Percentiles rank a stretch among this genome's conserved stretches.
phyloP scores from a whole-genome alignment of 2,113 vertebrate species.

The Cromileptes altivelis region DNA sequence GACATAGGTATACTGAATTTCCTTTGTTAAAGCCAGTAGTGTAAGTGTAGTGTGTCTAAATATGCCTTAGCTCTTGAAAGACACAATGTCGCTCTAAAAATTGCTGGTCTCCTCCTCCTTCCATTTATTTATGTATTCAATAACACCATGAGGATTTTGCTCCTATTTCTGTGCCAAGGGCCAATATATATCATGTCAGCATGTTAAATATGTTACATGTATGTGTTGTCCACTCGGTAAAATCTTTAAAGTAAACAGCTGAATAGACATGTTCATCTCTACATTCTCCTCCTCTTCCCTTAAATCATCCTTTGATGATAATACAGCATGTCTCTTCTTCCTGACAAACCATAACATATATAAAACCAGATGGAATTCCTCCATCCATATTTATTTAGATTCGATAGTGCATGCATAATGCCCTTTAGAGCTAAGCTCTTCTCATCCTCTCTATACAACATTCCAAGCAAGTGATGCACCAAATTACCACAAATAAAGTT shows the following conservation, averaged over 20 bases:
- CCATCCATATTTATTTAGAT: slow-evolving; percentile 60
- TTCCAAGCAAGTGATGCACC: slow-evolving; percentile 64
- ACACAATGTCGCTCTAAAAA: slow-evolving; percentile 13
- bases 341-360: slow-evolving; percentile 21
- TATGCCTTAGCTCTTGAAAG: slow-evolving; percentile 27
- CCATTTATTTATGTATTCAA: slow-evolving; percentile 26
- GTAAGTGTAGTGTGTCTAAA: slow-evolving; percentile 7
- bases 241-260: slow-evolving; percentile 20
- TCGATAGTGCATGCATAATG: slow-evolving; percentile 28
- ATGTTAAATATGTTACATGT: slow-evolving; percentile 24
- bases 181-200: slow-evolving; percentile 32
- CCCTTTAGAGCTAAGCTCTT: slow-evolving; percentile 29
- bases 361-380: slow-evolving; percentile 59
- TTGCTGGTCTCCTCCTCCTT: background rate
- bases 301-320: slow-evolving; percentile 30
- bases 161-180: slow-evolving; percentile 6
- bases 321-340: slow-evolving; percentile 12
- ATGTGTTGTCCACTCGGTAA: slow-evolving; percentile 27
- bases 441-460: slow-evolving; percentile 44
- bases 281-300: background rate
- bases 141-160: slow-evolving; percentile 20
- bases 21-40: background rate
- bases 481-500: slow-evolving; percentile 70
- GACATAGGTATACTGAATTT: slow-evolving; percentile 19
- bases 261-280: slow-evolving; percentile 27